Base-by-base conservation (phyloP, 2,888 invertebrate genomes). In the Drosophila greeni region DNA sequence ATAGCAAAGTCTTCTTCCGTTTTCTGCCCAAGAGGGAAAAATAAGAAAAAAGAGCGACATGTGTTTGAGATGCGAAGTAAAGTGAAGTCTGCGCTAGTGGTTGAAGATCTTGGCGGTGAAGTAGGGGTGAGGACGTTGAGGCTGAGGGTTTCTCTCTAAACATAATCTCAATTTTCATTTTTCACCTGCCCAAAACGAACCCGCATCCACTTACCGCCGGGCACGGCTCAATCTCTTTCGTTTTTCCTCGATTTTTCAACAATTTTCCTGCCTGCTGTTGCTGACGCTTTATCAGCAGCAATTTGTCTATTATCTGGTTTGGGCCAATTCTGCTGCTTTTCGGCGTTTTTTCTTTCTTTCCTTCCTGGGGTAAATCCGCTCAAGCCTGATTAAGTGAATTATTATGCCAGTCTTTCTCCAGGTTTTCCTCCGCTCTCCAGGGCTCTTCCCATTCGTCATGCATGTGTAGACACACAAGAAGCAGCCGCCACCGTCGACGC, bases 311-410 rank as follows among this genome's bases (percentile, higher is more conserved):
- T 77, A 77, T 72, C 75, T 60, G 69, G 76, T 51, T 56, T 57
- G 52, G 72, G 80, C 79, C 73, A 79, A 79, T 79, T 76, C 70
- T 24, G 24, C 29, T 43, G 56, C 42, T 36, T 61, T 58, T 36
- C 43, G 58, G 54, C 51, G n/a, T 26, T 51, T 39, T 65, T 56
- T 40, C 58, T 53, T 52, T 58, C 43, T 39, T 57, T 51, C 43
- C 3, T 45, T 59, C 29, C 72, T 76, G 59, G 66, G 66, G 67
- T 72, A 78, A 82, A 78, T 79, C 79, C 71, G 69, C 81, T 75
- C 72, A 74, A 83, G 78, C 82, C 85, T 85, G 81, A 83, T 85
- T 82, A 82, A 82, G 76, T 84, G 74, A 74, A 82, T 82, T 82
- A 74, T 78, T 77, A 76, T 77, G 78, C 64, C 61, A 26, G 58